These are phyloP conservation scores for Trinectes maculatus DNA, from an alignment of 2,113 vertebrate genomes.

Conservation along the genomic window DNA sequence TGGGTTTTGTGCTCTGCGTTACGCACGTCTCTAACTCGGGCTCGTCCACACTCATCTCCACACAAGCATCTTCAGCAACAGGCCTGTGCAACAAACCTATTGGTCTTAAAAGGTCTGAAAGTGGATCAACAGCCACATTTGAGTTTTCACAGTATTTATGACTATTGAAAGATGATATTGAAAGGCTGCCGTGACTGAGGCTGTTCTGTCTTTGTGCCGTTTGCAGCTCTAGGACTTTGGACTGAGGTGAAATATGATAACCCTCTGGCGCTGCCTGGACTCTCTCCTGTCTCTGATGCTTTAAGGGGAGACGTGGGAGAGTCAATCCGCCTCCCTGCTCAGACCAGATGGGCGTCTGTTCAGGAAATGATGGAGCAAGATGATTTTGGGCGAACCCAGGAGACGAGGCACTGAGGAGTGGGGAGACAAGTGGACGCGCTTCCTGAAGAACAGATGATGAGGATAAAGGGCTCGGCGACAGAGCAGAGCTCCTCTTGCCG, in stretches of 20 bases:
- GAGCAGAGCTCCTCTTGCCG: conserved; percentile 30
- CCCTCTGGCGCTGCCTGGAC: conserved; percentile 49
- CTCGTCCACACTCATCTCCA: conserved; percentile 84
- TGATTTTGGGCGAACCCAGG: background rate
- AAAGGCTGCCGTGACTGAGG: conserved; percentile 44
- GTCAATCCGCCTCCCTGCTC: conserved; percentile 48
- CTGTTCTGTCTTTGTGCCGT: conserved; percentile 40
- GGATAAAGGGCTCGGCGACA: conserved; percentile 42
- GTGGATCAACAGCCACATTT: conserved; percentile 19
- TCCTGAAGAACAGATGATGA: conserved; percentile 69
- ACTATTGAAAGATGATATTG: conserved; percentile 37
- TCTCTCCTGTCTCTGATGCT: conserved; percentile 55
- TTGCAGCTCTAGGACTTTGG: conserved; percentile 45
- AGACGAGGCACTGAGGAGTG: conserved; percentile 26
- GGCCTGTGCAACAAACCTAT: conserved; percentile 11
- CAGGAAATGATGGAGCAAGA: conserved; percentile 15
- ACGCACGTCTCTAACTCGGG: conserved; percentile 59
- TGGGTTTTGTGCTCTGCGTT: conserved; percentile 29
- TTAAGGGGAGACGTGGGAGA: conserved; percentile 55
- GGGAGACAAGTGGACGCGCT: conserved; percentile 42
- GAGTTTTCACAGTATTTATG: conserved; percentile 35
- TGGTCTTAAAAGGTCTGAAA: conserved; percentile 27
- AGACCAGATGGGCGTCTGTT: conserved; percentile 25
- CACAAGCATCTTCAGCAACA: conserved; percentile 39
- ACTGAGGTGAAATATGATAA: conserved; percentile 52